Base-by-base conservation (phyloP, 1,140 invertebrate genomes). In the Eulimnadia texana region DNA sequence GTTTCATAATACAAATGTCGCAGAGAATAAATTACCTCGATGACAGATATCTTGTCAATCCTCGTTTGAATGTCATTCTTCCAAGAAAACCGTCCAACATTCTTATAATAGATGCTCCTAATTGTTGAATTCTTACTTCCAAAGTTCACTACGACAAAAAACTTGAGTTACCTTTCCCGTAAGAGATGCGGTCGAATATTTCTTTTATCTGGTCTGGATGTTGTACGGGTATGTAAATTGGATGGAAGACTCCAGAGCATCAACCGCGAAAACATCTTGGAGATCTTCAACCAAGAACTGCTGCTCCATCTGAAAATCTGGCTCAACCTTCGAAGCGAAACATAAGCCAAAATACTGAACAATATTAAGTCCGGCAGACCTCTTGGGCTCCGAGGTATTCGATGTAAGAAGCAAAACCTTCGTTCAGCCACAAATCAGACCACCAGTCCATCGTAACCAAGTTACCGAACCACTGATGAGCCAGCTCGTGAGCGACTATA, bases 1-100 rank as follows among this genome's bases (percentile, higher is more conserved):
- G 33, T 42, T 42, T 42, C 33, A 42, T 42, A 42, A 6, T 42
- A 42, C 16, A 6, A 42, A 42, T 42, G 33, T 42, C 6, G 33
- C 33, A 42, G 33, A 42, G 33, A 42, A 42, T 42, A 42, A 42
- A 42, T 42, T 42, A 42, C 6, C 33, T 42, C 33, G 16, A 16
- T 1, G 80, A 82, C 2, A 90, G 70, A 69, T 90, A 91, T 64
- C 83, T 85, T 0, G 81, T 83, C 1, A 94, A 74, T 6, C 90
- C 92, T 25, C 77, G 77, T 56, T 84, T 84, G 71, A 96, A 95
- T 0, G 88, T 85, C 19, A 82, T 71, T 19, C 84, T 82, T 0
- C 89, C 90, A 0, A 97, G 76, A 66, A 94, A 93, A 70, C 90
- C 83, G 62, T 87, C 82, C 88, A 96, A 92, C 93, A 97, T 97